Base-by-base conservation (phyloP, 1,140 invertebrate genomes). In the Metopolophium dirhodum region DNA sequence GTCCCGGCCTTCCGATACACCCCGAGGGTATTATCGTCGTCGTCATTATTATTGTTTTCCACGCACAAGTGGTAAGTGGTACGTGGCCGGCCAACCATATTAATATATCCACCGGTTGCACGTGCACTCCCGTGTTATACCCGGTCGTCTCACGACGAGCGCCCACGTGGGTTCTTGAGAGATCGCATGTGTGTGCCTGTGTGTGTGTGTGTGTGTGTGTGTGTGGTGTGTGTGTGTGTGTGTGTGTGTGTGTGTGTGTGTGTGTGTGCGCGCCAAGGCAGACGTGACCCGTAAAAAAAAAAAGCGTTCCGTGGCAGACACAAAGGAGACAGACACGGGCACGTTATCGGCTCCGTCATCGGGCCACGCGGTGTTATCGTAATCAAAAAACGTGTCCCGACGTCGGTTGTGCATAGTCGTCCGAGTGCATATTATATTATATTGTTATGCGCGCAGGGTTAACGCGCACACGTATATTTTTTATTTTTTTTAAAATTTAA, bases 311-410 rank as follows among this genome's bases (percentile, higher is more conserved):
- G 68, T 93, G 91, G n/a, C 82, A 93, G 91, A 93, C 91, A 93
- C 91, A 93, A 93, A 93, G 91, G 82, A 93, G 91, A 85, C 82
- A 93, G 91, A 85, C 82, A 90, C 11, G 26, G 35, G 30, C 49
- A 88, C 47, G 47, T 91, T 83, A 83, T 92, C 91, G n/a, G 91
- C 45, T 85, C 49, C 90, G 35, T 92, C 91, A 49, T 51, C 68
- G 35, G 22, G 47, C 45, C 37, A 14, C 26, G 26, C 35, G 23
- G n/a, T 35, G 57, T 93, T 85, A 92, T 92, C 77, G 51, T 83
- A 92, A 92, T 92, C 91, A 61, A 83, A 85, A 83, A 85, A 86
- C 82, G 82, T 85, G 91, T 83, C 23, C 14, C 30, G 2, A 77
- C 54, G 41, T 41, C 61, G 37, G 11, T 37, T 41, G 20, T 23